These are phyloP conservation scores for Styela clava DNA, from an alignment of 23 tunicate species.

Conservation along the genomic window DNA sequence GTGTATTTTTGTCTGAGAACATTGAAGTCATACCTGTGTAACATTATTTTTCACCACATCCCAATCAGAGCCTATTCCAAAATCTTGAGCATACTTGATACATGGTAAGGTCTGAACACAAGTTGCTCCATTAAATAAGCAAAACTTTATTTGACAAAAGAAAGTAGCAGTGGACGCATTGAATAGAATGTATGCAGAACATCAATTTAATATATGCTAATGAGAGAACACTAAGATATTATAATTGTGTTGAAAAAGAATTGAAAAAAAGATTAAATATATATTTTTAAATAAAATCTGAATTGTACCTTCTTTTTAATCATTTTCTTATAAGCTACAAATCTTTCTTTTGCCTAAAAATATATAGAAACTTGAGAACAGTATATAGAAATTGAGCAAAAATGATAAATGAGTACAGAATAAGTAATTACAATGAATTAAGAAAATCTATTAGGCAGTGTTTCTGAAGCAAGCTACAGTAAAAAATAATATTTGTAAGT, in stretches of 20 bases:
- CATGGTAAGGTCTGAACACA: constrained; percentile 38
- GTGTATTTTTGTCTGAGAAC: not conserved
- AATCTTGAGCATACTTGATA: constrained; percentile 61
- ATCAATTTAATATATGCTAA: not conserved
- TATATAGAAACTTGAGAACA: too few species aligned
- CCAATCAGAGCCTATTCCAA: constrained; percentile 49
- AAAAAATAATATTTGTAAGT: too few species aligned
- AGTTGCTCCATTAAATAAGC: not conserved
- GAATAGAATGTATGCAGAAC: not conserved
- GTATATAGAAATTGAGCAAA: not conserved
- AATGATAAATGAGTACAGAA: not conserved
- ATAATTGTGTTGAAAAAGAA: not conserved
- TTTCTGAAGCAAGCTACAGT: too few species aligned
- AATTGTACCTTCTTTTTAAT: not conserved
- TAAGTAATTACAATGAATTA: not conserved
- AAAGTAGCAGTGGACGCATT: too few species aligned
- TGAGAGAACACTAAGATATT: not conserved
- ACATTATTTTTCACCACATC: constrained; percentile 17
- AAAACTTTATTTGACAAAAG: not conserved
- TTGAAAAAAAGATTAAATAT: too few species aligned
- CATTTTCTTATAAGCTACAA: not conserved
- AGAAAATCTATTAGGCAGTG: not conserved
- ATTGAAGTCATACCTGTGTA: constrained; percentile 4
- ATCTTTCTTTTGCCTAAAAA: not conserved
- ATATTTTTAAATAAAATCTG: not conserved